Base-by-base conservation (phyloP, 2,113 vertebrate genomes). In the Datnioides undecimradiatus region DNA sequence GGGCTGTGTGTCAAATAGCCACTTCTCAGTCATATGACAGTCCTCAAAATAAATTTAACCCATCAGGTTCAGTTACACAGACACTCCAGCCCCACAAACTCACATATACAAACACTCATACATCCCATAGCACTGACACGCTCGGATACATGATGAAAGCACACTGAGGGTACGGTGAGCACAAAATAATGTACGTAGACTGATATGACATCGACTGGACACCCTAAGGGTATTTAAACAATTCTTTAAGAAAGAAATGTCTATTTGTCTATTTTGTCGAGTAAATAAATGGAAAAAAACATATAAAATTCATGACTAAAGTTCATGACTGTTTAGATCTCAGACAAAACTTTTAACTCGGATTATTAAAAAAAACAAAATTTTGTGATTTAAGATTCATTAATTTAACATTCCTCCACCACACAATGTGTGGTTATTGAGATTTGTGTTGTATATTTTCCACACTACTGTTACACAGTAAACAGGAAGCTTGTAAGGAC, bases 21-120 rank as follows among this genome's bases (percentile, higher is more conserved):
- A 79, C 79, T 79, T 86, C 80, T 87, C 78, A 84, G 91, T 90
- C 91, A 94, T 80, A 91, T 87, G 88, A 92, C 90, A 62, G 83
- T 48, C 76, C 93, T 91, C 80, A 88, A 88, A 93, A 91, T 91
- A 92, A 80, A 88, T 89, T 86, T 87, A 85, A 92, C 87, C 83
- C 78, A 72, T 87, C 88, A 77, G 88, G 75, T 79, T 84, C 75
- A 46, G 78, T 78, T 83, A 76, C 73, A 72, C 34, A 58, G 82
- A 48, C 68, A 55, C 54, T 63, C 31, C 34, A 54, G 60, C 63
- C 49, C 55, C 27, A 38, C 41, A 71, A 43, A 73, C 70, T 36
- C 67, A 66, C 57, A 62, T 4, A 73, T 36, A 45, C 23, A 49
- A 21, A 58, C 31, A 23, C 21, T 10, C 43, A 62, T 8, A 43